Conservation (phyloP, 2,113 vertebrate genomes). For the Platichthys stellatus region DNA sequence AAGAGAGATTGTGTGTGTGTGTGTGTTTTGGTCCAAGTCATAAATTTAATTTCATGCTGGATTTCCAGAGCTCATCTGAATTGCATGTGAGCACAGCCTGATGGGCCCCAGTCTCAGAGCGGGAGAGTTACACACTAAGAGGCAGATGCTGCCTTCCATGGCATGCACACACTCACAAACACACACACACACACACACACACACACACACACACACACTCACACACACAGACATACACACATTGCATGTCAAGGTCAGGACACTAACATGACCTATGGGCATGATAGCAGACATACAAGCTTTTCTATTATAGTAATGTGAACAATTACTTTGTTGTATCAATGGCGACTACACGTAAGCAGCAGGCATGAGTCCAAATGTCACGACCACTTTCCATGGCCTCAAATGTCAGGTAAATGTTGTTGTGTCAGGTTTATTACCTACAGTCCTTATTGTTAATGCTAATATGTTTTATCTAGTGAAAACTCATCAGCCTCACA, state of each 20-base stretch:
- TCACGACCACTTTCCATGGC: conserved; percentile 1
- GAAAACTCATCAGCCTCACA: no score
- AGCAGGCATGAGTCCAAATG: neutral
- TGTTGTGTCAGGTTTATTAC: no score
- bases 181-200: conserved; percentile 11
- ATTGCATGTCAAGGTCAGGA: conserved; percentile 27
- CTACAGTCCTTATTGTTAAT: no score
- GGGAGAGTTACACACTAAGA: conserved; percentile 61
- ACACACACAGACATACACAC: conserved; percentile 8
- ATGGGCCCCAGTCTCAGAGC: conserved; percentile 72
- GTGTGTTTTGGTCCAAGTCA: conserved; percentile 77
- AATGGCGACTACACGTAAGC: neutral
- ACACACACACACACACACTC: conserved; percentile 17
- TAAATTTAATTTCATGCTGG: conserved; percentile 86
- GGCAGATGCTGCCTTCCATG: conserved; percentile 65
- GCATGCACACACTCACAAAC: conserved; percentile 4
- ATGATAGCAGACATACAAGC: neutral
- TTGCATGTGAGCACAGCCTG: conserved; percentile 80
- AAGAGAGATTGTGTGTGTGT: conserved; percentile 20
- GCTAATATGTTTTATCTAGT: no score
- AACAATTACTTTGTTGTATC: conserved; percentile 6
- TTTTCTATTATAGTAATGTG: neutral
- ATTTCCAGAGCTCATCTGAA: conserved; percentile 84
- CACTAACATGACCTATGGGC: conserved; percentile 5
- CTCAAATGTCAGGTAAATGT: neutral